Base-by-base conservation (phyloP, 2,888 invertebrate species). In the Holacanthella duospinosa region DNA sequence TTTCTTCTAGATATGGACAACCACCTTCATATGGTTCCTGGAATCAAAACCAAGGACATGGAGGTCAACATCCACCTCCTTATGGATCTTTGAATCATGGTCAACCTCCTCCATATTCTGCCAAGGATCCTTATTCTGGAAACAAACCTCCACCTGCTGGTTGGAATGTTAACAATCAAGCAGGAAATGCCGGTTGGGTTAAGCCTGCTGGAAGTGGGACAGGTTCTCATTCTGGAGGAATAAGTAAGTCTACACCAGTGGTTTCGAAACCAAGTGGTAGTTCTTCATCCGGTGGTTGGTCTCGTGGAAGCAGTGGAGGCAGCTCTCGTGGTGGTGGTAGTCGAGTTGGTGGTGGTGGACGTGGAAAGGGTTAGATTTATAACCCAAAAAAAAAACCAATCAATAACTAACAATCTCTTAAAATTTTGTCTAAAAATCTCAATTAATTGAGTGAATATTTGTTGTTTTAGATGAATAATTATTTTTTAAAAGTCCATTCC, bases 291-390 rank as follows among this genome's bases (percentile, higher is more conserved):
- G 48, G 48, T n/a, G 48, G 48, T 16, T 48, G 48, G 48, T 16
- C 4, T 48, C n/a, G 48, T 21, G 57, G 67, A 27, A 44, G 64
- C 26, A 59, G 69, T 61, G 54, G 68, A 27, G n/a, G 62, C 16
- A 25, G 61, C 43, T 36, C 36, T 36, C 16, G 9, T 29, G 28
- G 63, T 24, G 57, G 65, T n/a, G 43, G 66, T 9, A 63, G 69
- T 1, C 12, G 69, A 24, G 43, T 67, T 1, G 48, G 69, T 9
- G 71, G 70, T 25, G 70, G 71, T 21, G 67, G 71, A 16, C 61
- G 68, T 6, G 55, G 71, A 12, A 68, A 63, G 43, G 71, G 71
- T 12, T 71, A 68, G 66, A 36, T 36, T 36, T 16, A 6, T 36
- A 36, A n/a, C n/a, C n/a, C n/a, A n/a, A n/a, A n/a, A n/a, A 26